phyloP scores from a whole-genome alignment of 2,113 vertebrate genomes.

The Syngnathus scovelli region DNA sequence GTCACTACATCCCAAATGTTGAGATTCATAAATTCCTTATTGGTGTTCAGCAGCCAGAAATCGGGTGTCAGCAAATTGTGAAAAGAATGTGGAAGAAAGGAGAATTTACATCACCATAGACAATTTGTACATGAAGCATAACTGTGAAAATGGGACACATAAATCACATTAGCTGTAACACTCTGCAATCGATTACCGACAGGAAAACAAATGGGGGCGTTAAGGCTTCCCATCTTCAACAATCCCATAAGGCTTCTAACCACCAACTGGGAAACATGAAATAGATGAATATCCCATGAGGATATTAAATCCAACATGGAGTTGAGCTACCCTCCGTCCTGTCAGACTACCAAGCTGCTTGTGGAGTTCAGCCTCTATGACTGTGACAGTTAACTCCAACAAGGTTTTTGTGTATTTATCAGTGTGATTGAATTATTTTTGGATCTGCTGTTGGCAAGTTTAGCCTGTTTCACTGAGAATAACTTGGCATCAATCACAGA shows the following conservation, averaged over 20 bases:
- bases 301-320: conserved; percentile 23
- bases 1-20: conserved; percentile 18
- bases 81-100: conserved; percentile 35
- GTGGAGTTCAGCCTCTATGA: conserved; percentile 8
- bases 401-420: background rate
- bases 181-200: conserved; percentile 69
- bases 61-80: conserved; percentile 63
- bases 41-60: conserved; percentile 43
- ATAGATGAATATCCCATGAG: conserved; percentile 35
- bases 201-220: conserved; percentile 69
- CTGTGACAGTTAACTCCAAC: conserved; percentile 5
- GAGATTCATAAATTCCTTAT: conserved; percentile 61
- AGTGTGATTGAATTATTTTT: background rate
- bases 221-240: conserved; percentile 63
- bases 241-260: conserved; percentile 55
- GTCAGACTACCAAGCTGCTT: conserved; percentile 8
- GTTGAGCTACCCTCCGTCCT: background rate
- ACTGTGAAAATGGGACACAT: conserved; percentile 72
- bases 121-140: conserved; percentile 74
- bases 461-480: conserved; percentile 25
- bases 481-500: conserved; percentile 28
- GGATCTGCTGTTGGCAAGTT: conserved; percentile 38
- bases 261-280: conserved; percentile 41
- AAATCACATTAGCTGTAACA: conserved; percentile 74
- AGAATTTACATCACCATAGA: conserved; percentile 72